Evolutionary conservation across 2,888 invertebrate genomes (phyloP), one percentile per base, ranked within the genome.

Genomic region (Thera britannica): DNA sequence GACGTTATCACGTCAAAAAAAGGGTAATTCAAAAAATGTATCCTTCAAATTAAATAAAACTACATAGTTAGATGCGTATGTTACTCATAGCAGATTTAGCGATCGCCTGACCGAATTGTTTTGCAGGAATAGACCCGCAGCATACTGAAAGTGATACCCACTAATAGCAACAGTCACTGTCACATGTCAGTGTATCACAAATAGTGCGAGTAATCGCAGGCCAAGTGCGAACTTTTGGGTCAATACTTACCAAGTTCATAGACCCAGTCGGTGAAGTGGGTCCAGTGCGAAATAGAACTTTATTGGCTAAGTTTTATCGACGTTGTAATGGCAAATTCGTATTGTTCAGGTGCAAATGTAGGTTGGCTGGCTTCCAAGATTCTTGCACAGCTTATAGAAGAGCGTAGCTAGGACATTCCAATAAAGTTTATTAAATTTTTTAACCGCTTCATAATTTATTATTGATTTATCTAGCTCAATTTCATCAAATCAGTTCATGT

Each of bases 201-300:
- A 76, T 77, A 80, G 77, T 81, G 79, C 79, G 84, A 88, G 90
- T 87, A 90, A 91, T 91, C 90, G 89, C 82, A 79, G 82, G 83
- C 86, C 86, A 90, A 90, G 90, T 89, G 90, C 90, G 88, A 89
- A 90, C 87, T 90, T 90, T 89, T 84, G 89, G 91, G 89, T 90
- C 90, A 90, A 75, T 72, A 69, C 68, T 54, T 55, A 73, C 81
- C 76, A 77, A 68, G 60, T 72, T 74, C 36, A 46, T 8, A n/a
- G 6, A 70, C 65, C 64, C 70, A 44, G 35, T 48, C 23, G 54
- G 36, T 51, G 75, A 79, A 78, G 58, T 55, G 38, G 62, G 54
- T 58, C 71, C 34, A 71, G 72, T 62, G 74, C 78, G 58, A 83
- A 83, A 81, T 62, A 70, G 77, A 71, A 72, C 84, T 80, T 81